Percentiles rank a stretch among this genome's conserved stretches.
Conservation (phyloP, 2,888 invertebrate species). For the Thecophora atra region DNA sequence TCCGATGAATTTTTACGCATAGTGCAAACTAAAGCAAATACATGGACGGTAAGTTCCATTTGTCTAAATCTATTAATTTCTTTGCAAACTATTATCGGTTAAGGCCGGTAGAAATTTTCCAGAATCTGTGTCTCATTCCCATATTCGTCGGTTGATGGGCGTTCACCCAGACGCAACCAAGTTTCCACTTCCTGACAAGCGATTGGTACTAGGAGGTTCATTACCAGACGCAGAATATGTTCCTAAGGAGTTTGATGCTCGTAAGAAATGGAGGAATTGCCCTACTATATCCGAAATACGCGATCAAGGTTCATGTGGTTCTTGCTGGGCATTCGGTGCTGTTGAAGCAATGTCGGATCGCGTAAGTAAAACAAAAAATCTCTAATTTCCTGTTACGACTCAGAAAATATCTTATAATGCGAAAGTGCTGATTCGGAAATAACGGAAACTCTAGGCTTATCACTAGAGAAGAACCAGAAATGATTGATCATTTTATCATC, state of each 20-base stretch:
- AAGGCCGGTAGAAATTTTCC: slow-evolving; percentile 82
- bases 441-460: not conserved
- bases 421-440: not conserved
- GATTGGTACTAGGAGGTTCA: slow-evolving; percentile 46
- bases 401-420: not conserved
- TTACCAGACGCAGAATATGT: slow-evolving; percentile 62
- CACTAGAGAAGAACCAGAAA: no score
- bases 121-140: slow-evolving; percentile 69
- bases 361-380: slow-evolving; percentile 54
- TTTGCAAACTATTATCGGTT: slow-evolving; percentile 21
- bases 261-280: slow-evolving; percentile 84
- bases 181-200: slow-evolving; percentile 66
- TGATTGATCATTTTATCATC: no score
- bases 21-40: slow-evolving; percentile 74
- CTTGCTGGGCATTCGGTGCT: slow-evolving; percentile 94
- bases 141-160: slow-evolving; percentile 77
- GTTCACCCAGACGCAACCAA: slow-evolving; percentile 72
- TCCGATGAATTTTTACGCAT: slow-evolving; percentile 77
- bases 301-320: slow-evolving; percentile 91
- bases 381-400: not conserved
- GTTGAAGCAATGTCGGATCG: slow-evolving; percentile 93
- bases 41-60: slow-evolving; percentile 72
- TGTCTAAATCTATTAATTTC: slow-evolving; percentile 9
- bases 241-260: slow-evolving; percentile 83
- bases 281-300: slow-evolving; percentile 84